These are phyloP conservation scores for Ibidorhyncha struthersii DNA, from an alignment of 2,113 vertebrate species.

Conservation along the genomic window DNA sequence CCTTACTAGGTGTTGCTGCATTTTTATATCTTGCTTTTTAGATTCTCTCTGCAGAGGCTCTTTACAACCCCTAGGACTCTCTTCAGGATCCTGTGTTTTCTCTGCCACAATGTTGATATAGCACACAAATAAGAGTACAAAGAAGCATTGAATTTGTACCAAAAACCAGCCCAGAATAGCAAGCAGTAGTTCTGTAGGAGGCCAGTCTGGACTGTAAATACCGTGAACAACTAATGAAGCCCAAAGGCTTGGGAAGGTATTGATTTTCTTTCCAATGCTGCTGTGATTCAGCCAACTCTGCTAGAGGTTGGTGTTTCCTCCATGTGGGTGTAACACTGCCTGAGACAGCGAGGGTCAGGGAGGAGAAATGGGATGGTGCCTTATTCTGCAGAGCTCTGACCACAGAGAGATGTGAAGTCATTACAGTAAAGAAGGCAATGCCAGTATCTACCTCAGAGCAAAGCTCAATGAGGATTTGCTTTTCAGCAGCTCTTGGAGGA, in stretches of 20 bases:
- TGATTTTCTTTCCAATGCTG: neutral
- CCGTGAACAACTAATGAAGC: neutral
- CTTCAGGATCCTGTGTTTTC: neutral
- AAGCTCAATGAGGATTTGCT: neutral
- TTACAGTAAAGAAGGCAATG: neutral
- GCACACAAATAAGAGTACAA: neutral
- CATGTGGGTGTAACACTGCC: neutral
- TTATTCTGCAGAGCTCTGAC: neutral
- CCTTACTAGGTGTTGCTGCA: neutral
- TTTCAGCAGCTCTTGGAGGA: neutral
- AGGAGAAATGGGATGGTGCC: neutral
- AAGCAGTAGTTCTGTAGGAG: neutral
- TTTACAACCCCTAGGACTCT: neutral
- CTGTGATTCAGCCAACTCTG: neutral
- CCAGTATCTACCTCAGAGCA: neutral
- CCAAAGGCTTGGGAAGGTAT: neutral
- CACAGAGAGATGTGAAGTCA: neutral
- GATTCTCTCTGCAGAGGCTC: neutral
- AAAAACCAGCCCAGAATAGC: neutral
- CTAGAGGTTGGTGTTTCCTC: neutral
- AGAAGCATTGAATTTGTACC: neutral
- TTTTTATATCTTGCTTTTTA: neutral
- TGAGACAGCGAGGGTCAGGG: neutral
- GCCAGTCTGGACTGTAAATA: neutral
- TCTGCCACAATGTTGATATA: fast-evolving